These are phyloP conservation scores for Tachina fera DNA, from an alignment of 2,888 invertebrate genomes.

Conservation along the genomic window DNA sequence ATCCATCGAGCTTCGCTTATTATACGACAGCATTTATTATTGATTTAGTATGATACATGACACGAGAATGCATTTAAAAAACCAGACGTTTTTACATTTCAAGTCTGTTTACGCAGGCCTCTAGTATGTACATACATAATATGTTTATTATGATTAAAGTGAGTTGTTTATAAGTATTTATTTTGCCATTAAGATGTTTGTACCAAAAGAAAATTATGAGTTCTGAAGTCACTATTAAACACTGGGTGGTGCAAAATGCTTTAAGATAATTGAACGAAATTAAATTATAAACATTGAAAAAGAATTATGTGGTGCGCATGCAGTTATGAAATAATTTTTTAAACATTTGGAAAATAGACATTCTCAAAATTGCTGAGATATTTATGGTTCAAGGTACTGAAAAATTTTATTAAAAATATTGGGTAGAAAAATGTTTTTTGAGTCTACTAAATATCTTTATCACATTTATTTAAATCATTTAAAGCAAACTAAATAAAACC, in stretches of 20 bases:
- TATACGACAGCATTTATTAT: too few species aligned
- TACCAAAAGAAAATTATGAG: slow-evolving; percentile 12
- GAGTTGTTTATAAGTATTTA: slow-evolving; percentile 35
- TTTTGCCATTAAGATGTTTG: not conserved
- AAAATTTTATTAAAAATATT: not conserved
- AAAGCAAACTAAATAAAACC: not conserved
- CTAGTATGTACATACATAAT: too few species aligned
- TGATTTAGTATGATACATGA: too few species aligned
- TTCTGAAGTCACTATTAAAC: slow-evolving; percentile 14
- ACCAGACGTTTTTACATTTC: too few species aligned
- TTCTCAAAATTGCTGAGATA: slow-evolving; percentile 1
- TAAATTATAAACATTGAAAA: slow-evolving; percentile 12
- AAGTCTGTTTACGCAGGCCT: too few species aligned
- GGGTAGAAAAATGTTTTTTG: not conserved
- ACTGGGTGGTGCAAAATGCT: slow-evolving; percentile 5
- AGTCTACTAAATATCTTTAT: too few species aligned
- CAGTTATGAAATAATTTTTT: not conserved
- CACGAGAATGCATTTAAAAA: too few species aligned
- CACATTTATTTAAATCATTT: not conserved
- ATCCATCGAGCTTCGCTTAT: too few species aligned
- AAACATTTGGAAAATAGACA: not conserved
- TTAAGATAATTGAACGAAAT: not conserved
- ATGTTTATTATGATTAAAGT: not conserved
- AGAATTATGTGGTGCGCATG: not conserved
- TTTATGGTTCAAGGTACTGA: not conserved